phyloP scores from a whole-genome alignment of 2,797 vertebrate species.

The Pelochelys cantorii region DNA sequence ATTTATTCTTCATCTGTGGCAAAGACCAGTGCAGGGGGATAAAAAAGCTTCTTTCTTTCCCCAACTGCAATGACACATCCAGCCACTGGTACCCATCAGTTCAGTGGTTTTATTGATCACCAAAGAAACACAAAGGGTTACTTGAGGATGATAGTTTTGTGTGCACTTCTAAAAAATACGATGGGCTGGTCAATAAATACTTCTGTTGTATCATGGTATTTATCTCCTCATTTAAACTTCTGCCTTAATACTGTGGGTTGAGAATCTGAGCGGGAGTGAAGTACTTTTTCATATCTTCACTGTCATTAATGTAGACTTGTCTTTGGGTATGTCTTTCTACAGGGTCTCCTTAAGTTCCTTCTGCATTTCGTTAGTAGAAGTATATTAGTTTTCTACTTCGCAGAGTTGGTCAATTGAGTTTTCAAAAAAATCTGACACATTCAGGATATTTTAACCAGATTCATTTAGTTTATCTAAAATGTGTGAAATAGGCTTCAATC shows the following conservation, averaged over 20 bases:
- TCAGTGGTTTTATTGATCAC: neutral
- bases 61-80: neutral
- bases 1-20: neutral
- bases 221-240: neutral
- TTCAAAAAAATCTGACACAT: neutral
- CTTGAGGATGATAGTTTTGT: neutral
- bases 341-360: neutral
- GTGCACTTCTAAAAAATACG: neutral
- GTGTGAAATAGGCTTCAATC: neutral
- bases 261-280: neutral
- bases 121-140: neutral
- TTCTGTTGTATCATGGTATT: neutral
- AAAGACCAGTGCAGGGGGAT: neutral
- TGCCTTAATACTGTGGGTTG: neutral
- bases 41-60: neutral
- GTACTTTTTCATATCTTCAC: neutral
- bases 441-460: too few relatives aligned
- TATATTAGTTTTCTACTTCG: neutral
- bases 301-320: neutral
- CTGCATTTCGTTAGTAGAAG: neutral
- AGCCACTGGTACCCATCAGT: neutral
- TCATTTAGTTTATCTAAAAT: too few relatives aligned
- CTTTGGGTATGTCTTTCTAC: neutral
- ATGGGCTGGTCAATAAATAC: neutral
- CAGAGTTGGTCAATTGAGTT: neutral